Evolutionary conservation across 2,888 invertebrate species (phyloP).

Genomic region (Drosophila flavopinicola): DNA sequence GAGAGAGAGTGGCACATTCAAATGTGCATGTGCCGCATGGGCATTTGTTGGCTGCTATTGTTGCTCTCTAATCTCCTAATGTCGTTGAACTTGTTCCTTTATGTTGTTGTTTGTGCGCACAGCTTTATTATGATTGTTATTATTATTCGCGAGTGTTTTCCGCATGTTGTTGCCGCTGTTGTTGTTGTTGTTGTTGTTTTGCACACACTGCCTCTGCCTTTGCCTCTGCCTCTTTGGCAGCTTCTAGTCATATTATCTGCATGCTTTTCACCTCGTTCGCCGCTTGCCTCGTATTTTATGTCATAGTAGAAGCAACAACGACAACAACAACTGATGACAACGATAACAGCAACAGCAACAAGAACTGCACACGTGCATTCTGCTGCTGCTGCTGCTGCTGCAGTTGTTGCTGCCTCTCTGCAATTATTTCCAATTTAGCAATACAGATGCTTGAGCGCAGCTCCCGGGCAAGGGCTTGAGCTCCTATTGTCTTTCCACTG

Average conservation of each 20-base stretch:
- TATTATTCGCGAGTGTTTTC: constrained; percentile 52
- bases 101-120: constrained; percentile 39
- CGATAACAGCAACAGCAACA: constrained; percentile 31
- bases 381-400: constrained; percentile 34
- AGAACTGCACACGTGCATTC: constrained; percentile 70
- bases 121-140: constrained; percentile 65
- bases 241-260: constrained; percentile 43
- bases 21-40: constrained; percentile 66
- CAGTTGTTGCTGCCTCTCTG: constrained; percentile 51
- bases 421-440: constrained; percentile 80
- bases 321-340: constrained; percentile 50
- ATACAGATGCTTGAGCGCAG: constrained; percentile 50
- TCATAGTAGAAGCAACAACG: constrained; percentile 65
- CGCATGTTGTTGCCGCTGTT: constrained; percentile 37
- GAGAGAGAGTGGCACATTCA: constrained; percentile 51
- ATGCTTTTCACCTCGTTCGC: constrained; percentile 14
- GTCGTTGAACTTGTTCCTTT: constrained; percentile 72
- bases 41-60: constrained; percentile 18
- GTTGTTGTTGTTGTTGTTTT: constrained; percentile 12
- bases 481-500: constrained; percentile 72
- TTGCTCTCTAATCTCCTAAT: constrained; percentile 76
- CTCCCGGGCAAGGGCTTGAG: constrained; percentile 13
- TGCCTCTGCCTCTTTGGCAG: constrained; percentile 36
- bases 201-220: neutral
- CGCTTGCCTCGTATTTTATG: constrained; percentile 57